A percentile compares a stretch with the other conserved stretches of the same genome.
phyloP scores from a whole-genome alignment of 2,888 invertebrate species.

The Temnothorax unifasciatus region DNA sequence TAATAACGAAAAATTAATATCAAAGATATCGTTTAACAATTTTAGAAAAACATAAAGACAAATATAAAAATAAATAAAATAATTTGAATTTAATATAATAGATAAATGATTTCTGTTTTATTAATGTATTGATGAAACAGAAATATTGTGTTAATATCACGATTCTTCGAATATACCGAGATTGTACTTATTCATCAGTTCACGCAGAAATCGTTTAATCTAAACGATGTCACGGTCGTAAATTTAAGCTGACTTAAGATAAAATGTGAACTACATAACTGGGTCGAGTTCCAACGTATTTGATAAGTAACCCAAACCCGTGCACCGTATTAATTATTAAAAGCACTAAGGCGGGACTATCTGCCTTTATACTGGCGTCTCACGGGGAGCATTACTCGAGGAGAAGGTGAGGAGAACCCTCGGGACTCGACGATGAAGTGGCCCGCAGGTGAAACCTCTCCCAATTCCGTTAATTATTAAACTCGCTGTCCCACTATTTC shows the following conservation, averaged over 20 bases:
- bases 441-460: conserved; percentile 57
- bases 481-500: conserved; percentile 34
- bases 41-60: background rate
- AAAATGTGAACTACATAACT: conserved; percentile 40
- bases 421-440: conserved; percentile 54
- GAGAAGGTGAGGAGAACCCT: conserved; percentile 46
- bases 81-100: too few relatives aligned
- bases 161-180: conserved; percentile 12
- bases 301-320: conserved; percentile 54
- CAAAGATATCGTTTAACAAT: background rate
- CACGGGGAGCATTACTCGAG: conserved; percentile 49
- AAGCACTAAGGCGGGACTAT: conserved; percentile 58
- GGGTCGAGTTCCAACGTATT: conserved; percentile 52
- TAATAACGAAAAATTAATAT: background rate
- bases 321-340: conserved; percentile 53
- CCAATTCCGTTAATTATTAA: conserved; percentile 55
- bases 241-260: conserved; percentile 38
- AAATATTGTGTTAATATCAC: background rate
- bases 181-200: background rate
- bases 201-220: conserved; percentile 4
- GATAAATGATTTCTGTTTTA: background rate
- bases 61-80: too few relatives aligned
- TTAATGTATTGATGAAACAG: background rate
- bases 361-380: conserved; percentile 50
- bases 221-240: conserved; percentile 4